Conservation (phyloP, 2,113 vertebrate genomes). For the Propithecus coquereli region DNA sequence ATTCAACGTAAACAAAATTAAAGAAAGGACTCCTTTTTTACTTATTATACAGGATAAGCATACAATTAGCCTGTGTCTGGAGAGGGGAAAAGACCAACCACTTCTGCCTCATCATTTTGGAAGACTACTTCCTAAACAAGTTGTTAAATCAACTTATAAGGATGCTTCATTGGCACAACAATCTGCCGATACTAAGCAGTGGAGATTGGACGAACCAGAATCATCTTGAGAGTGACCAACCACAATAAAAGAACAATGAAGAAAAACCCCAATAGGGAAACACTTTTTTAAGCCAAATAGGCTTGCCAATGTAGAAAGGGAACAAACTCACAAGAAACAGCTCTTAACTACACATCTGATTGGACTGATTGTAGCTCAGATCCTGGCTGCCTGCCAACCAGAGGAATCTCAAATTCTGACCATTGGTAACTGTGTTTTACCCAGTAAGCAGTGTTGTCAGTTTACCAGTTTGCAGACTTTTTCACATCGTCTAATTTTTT, state of each 20-base stretch:
- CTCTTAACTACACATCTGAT: not conserved
- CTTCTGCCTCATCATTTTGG: conserved; percentile 3
- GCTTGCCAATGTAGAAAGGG: not conserved
- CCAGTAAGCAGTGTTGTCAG: not conserved
- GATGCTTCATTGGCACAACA: not conserved
- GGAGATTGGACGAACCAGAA: not conserved
- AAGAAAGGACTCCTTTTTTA: not conserved
- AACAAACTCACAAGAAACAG: not conserved
- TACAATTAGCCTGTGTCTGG: not conserved
- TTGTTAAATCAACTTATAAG: not conserved
- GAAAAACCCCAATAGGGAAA: not conserved
- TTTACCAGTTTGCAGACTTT: not conserved
- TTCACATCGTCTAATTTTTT: not conserved
- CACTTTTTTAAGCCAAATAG: not conserved
- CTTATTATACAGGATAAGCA: not conserved
- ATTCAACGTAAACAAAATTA: conserved; percentile 29
- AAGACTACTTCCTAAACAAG: not conserved
- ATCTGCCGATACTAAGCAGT: not conserved
- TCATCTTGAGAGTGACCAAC: not conserved
- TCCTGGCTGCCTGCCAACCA: not conserved
- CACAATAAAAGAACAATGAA: not conserved
- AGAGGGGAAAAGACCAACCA: not conserved
- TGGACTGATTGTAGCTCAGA: not conserved
- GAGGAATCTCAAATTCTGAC: not conserved
- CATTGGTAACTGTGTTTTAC: not conserved